Base-by-base conservation (phyloP, 1,140 invertebrate genomes). In the Platorchestia sp. region DNA sequence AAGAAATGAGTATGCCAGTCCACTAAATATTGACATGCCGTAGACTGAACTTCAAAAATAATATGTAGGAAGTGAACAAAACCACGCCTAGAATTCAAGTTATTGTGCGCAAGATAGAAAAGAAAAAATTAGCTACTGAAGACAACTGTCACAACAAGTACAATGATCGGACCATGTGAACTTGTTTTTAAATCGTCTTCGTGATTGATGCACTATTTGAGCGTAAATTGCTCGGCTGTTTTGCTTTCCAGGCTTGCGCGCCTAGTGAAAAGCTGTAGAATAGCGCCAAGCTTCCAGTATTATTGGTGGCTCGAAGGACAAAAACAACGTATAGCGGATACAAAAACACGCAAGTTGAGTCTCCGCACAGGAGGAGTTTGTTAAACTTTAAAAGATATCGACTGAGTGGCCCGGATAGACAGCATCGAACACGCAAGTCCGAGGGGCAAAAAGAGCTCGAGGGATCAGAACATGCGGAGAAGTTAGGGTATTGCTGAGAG, bases 381-480 rank as follows among this genome's bases (percentile, higher is more conserved):
- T 89, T 89, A 89, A 89, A 89, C 87, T 89, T 89, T 89, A 42
- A 89, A 44, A 89, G 36, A 42, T 89, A 89, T 89, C 43, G 87
- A 89, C 41, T 41, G 41, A 89, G 87, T 16, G n/a, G 14, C 87
- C 87, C 59, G 59, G 59, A 75, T 75, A 75, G 59, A 75, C 59
- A 75, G 59, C 59, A 75, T 75, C 36, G 27, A 36, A 75, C 59
- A 75, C 59, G 59, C 59, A 36, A 75, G 14, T 10, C 59, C 27
- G 27, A 3, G 7, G 59, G 59, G 27, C 59, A 75, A 75, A 75
- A 75, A 75, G 27, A 75, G 59, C 59, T 75, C 1, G 14, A 75
- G 36, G 59, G 59, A 75, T 75, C 59, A 36, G 1, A 75, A 27
- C 27, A 75, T 27, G 14, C 36, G 59, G 59, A 75, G 59, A 75